Conservation (phyloP, 2,113 vertebrate genomes). For the Paratilapia polleni region DNA sequence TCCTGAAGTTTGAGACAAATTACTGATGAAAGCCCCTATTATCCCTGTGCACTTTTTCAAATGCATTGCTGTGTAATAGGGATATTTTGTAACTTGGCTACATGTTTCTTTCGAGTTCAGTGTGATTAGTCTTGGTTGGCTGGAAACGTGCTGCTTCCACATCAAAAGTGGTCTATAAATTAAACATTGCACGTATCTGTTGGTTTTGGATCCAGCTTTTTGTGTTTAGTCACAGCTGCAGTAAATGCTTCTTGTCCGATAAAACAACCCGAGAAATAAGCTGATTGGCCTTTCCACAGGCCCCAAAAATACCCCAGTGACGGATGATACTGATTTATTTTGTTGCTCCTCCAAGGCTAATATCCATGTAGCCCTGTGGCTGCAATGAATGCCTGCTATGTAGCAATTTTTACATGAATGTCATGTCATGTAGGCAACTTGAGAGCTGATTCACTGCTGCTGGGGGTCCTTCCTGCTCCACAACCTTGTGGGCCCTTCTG, state of each 20-base stretch:
- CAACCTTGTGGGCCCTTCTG: slow-evolving; percentile 7
- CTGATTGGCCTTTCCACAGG: slow-evolving; percentile 21
- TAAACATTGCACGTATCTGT: slow-evolving; percentile 37
- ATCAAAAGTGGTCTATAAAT: slow-evolving; percentile 53
- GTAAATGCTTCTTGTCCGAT: slow-evolving; percentile 20
- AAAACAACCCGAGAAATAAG: slow-evolving; percentile 43
- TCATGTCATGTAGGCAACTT: slow-evolving; percentile 26
- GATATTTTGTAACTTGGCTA: slow-evolving; percentile 46
- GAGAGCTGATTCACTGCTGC: slow-evolving; percentile 23
- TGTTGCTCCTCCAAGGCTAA: slow-evolving; percentile 47
- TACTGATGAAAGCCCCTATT: slow-evolving; percentile 22
- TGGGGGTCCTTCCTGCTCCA: slow-evolving; percentile 12
- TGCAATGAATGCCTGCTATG: slow-evolving; percentile 27
- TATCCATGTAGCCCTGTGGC: slow-evolving; percentile 14
- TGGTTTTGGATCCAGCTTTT: slow-evolving; percentile 24
- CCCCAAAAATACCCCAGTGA: slow-evolving; percentile 48
- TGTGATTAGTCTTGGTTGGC: slow-evolving; percentile 21
- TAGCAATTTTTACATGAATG: slow-evolving; percentile 35
- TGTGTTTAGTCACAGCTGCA: slow-evolving; percentile 43
- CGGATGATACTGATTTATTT: slow-evolving; percentile 63
- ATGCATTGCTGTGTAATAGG: slow-evolving; percentile 12
- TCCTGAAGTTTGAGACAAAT: slow-evolving; percentile 6
- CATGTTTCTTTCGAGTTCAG: slow-evolving; percentile 17
- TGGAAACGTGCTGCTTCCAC: slow-evolving; percentile 4
- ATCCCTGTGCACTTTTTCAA: slow-evolving; percentile 2